Percentiles rank a stretch among this genome's conserved stretches.
phyloP scores from a whole-genome alignment of 2,113 vertebrate species.

The Syngnathus floridae region DNA sequence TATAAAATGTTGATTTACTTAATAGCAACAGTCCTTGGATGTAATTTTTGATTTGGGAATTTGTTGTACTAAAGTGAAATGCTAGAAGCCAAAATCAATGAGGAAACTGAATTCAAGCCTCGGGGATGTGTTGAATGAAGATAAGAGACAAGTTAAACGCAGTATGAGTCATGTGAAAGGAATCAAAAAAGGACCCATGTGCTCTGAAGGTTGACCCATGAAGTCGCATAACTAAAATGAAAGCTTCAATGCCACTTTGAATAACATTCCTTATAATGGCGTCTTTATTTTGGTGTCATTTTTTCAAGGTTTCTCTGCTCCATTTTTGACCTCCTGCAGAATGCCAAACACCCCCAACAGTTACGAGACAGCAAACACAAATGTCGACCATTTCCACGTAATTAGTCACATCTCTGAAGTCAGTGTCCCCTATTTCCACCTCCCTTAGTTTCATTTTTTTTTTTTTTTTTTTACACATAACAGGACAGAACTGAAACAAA shows the following conservation, averaged over 20 bases:
- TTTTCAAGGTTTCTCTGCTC: neutral
- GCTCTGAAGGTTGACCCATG: neutral
- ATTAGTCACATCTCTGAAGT: constrained; percentile 12
- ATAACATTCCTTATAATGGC: neutral
- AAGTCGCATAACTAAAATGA: neutral
- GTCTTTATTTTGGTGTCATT: neutral
- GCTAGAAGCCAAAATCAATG: neutral
- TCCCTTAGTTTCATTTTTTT: constrained; percentile 1
- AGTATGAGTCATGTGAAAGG: neutral
- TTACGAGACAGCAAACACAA: neutral
- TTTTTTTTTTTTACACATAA: constrained; percentile 10
- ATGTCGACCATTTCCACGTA: neutral
- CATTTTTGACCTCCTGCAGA: constrained; percentile 4
- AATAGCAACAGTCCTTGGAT: neutral
- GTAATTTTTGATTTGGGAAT: neutral
- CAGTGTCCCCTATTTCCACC: neutral
- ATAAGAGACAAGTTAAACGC: neutral
- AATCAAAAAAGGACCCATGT: neutral
- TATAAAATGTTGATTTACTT: too few species aligned
- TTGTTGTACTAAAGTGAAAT: neutral
- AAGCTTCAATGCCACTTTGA: neutral
- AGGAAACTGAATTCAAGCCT: neutral
- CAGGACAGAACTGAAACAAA: constrained; percentile 17
- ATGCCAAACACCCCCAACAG: constrained; percentile 11
- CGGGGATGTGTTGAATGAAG: neutral